A percentile compares a stretch with the other conserved stretches of the same genome.
Evolutionary conservation across 2,888 invertebrate genomes (phyloP).

Genomic region (Laspeyria flexula): DNA sequence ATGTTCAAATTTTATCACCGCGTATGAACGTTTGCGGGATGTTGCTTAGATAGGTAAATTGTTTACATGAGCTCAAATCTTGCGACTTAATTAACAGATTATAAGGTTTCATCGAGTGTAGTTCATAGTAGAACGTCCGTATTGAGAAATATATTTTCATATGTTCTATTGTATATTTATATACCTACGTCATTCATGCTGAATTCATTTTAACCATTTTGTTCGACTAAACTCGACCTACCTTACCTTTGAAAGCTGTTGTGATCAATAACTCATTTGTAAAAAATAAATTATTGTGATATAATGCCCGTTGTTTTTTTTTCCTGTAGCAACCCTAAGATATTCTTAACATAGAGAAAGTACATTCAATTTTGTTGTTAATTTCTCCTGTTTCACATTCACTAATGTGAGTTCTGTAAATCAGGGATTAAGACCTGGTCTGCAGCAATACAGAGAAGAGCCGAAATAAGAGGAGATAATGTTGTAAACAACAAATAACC

Average conservation of each 20-base stretch:
- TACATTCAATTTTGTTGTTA: too few species aligned
- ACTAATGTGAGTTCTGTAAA: too few species aligned
- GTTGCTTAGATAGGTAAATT: constrained; percentile 77
- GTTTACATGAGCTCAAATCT: constrained; percentile 75
- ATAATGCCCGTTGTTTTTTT: constrained; percentile 59
- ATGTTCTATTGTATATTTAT: constrained; percentile 49
- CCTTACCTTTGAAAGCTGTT: constrained; percentile 77
- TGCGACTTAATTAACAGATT: constrained; percentile 63
- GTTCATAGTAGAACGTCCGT: constrained; percentile 38
- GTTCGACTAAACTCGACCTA: constrained; percentile 69
- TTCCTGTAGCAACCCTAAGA: not conserved
- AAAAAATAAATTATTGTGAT: constrained; percentile 87
- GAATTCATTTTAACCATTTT: constrained; percentile 66
- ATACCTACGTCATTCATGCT: constrained; percentile 58
- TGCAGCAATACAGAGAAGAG: too few species aligned
- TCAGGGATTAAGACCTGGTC: too few species aligned
- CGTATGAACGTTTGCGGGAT: constrained; percentile 73
- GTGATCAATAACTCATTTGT: constrained; percentile 84
- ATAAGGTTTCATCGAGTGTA: constrained; percentile 42
- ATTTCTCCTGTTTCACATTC: too few species aligned
- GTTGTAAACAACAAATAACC: too few species aligned
- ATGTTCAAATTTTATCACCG: constrained; percentile 77
- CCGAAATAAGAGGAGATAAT: too few species aligned
- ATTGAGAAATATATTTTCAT: constrained; percentile 40
- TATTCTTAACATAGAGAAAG: too few species aligned